Evolutionary conservation across 2,888 invertebrate species (phyloP), one percentile per base, ranked within the genome.

Genomic region (Hermaeophaga mercurialis): DNA sequence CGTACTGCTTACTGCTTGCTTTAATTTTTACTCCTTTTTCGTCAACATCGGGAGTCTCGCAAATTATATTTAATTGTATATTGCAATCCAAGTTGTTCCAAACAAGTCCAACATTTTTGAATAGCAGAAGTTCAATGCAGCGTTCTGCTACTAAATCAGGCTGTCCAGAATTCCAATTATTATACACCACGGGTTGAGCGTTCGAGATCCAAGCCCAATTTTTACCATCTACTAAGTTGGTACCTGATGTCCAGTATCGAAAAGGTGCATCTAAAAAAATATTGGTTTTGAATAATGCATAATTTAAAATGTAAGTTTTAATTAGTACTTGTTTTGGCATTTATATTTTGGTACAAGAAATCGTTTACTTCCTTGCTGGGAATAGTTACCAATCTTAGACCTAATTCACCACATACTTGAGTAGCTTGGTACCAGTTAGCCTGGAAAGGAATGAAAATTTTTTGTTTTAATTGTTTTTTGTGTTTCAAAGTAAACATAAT

Each of bases 151-250:
- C 7, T 17, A 17, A 31, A 19, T 14, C 22, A 7, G 54, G 54
- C 7, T 47, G 57, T n/a, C 39, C 38, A 17, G 36, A 9, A 9
- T 48, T n/a, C 63, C 63, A 63, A 9, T 63, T 61, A 1, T 54
- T 55, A 46, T 62, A 65, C 7, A 46, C 38, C 1, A 61, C n/a
- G 9, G 14, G n/a, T 22, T 26, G 45, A 1, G 56, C 59, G 7
- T 54, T 56, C 3, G 63, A 55, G 15, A 59, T 41, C 65, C 65
- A 65, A 31, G 56, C 54, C 26, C 36, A 62, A 12, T 47, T 41
- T 26, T 54, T 57, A 2, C 39, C 49, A 19, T 63, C 58, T 3
- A 63, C 50, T 14, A 58, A 17, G 8, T 58, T 60, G 7, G 50
- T 61, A 9, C 61, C 65, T 1, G 61, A 61, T 9, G 59, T 33